These are phyloP conservation scores for Tipula unca DNA, from an alignment of 2,888 invertebrate species.

Conservation along the genomic window DNA sequence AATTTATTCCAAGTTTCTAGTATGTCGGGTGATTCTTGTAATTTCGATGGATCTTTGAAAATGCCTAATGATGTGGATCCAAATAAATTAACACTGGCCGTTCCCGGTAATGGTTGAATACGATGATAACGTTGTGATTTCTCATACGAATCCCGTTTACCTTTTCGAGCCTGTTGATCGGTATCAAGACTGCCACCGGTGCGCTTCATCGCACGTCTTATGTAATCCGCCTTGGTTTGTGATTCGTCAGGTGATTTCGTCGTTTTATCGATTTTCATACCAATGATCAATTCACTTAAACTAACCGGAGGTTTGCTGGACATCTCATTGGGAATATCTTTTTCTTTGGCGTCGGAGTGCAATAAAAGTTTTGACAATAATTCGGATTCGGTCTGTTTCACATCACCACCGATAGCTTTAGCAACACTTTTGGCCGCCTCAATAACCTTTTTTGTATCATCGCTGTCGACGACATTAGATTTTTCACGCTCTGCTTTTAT, in stretches of 20 bases:
- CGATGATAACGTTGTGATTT: background rate
- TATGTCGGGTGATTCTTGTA: conserved; percentile 32
- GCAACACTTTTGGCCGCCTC: conserved; percentile 66
- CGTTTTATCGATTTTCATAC: conserved; percentile 66
- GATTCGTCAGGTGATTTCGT: conserved; percentile 30
- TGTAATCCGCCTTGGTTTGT: conserved; percentile 36
- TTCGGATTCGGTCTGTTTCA: conserved; percentile 62
- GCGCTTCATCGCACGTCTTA: conserved; percentile 29
- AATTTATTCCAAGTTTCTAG: conserved; percentile 62
- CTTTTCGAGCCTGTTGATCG: background rate
- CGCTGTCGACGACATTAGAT: conserved; percentile 28
- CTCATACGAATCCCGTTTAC: background rate
- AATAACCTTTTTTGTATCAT: conserved; percentile 31
- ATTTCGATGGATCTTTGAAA: conserved; percentile 42
- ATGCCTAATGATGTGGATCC: conserved; percentile 54
- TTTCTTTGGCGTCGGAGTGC: conserved; percentile 25
- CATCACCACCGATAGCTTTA: conserved; percentile 55
- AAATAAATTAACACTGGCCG: conserved; percentile 53
- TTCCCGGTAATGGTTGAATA: conserved; percentile 25
- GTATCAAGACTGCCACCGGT: background rate
- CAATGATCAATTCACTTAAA: conserved; percentile 60
- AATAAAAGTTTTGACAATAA: conserved; percentile 59
- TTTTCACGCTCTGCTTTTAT: conserved; percentile 21
- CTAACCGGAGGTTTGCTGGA: background rate
- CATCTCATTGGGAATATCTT: background rate